Evolutionary conservation across 1,140 invertebrate genomes (phyloP).

Genomic region (Anagrus nilaparvatae): DNA sequence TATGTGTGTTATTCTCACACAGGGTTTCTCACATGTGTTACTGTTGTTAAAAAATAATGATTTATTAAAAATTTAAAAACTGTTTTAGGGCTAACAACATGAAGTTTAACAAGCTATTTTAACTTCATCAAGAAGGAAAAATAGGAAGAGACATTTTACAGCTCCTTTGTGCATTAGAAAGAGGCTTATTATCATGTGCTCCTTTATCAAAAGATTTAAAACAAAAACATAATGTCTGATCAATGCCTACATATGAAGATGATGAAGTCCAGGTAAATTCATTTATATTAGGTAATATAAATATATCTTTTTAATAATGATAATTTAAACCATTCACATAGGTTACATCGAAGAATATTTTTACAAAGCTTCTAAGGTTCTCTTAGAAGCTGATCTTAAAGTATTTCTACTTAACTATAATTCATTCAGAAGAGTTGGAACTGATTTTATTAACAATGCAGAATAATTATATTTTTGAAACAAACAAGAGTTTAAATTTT

Average conservation of each 20-base stretch:
- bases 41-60: no score
- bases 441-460: slow-evolving; percentile 33
- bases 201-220: slow-evolving; percentile 97
- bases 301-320: slow-evolving; percentile 31
- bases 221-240: slow-evolving; percentile 94
- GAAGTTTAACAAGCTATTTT: slow-evolving; percentile 91
- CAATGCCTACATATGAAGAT: slow-evolving; percentile 97
- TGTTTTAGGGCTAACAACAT: slow-evolving; percentile 44
- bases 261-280: slow-evolving; percentile 89
- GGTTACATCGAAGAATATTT: slow-evolving; percentile 25
- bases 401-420: slow-evolving; percentile 26
- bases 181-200: slow-evolving; percentile 83
- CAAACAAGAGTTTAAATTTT: slow-evolving; percentile 19
- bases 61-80: slow-evolving; percentile 1
- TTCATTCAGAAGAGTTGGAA: slow-evolving; percentile 46
- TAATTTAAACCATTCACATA: slow-evolving; percentile 50
- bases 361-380: slow-evolving; percentile 37
- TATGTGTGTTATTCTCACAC: no score
- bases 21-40: no score
- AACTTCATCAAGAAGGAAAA: slow-evolving; percentile 91
- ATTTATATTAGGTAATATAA: slow-evolving; percentile 1
- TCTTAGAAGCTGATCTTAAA: slow-evolving; percentile 32
- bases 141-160: slow-evolving; percentile 94
- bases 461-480: background rate
- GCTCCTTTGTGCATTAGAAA: slow-evolving; percentile 95